Evolutionary conservation across 2,113 vertebrate species (phyloP), one percentile per base, ranked within the genome.

Genomic region (Atherinomorus stipes): DNA sequence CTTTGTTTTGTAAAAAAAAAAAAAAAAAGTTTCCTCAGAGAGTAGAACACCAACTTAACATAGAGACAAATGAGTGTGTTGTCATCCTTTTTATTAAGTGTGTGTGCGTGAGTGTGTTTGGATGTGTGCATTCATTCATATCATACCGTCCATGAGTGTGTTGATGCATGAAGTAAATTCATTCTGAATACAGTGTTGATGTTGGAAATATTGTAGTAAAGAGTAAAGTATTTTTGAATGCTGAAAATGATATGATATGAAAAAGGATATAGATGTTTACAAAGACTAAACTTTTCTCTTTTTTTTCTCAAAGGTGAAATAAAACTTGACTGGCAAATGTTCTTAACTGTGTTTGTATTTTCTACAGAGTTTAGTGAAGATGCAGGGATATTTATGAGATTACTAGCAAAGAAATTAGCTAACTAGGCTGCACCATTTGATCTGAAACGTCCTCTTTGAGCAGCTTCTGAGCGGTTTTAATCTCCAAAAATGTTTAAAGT

Each of bases 221-320:
- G 80, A 87, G 73, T 81, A 62, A 78, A 85, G 83, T 88, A 87
- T 92, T 93, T 92, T 90, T 84, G 85, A 92, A 88, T 0, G 51
- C 74, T 65, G 71, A 84, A 69, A 81, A 79, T 81, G 78, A 88
- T 45, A 83, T 86, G 77, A 81, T 64, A 83, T 76, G 74, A 85
- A 82, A 78, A 85, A 83, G 7, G 42, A 73, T 85, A 34, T 91
- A 85, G 77, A 88, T 93, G 91, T 92, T 93, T 91, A 92, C 87
- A 78, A 87, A 88, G 85, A 91, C 86, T 84, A 86, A 84, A 80
- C 76, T 72, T 80, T 85, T 71, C 59, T 87, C 71, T 79, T 67
- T 63, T 67, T 74, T 77, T 70, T 78, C 81, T 86, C 70, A 80
- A 88, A 81, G 65, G 80, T 79, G 47, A 89, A 93, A 90, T 91